A percentile compares a stretch with the other conserved stretches of the same genome.
These are phyloP conservation scores for Nomada hirtipes DNA, from an alignment of 2,888 invertebrate species.

Conservation along the genomic window DNA sequence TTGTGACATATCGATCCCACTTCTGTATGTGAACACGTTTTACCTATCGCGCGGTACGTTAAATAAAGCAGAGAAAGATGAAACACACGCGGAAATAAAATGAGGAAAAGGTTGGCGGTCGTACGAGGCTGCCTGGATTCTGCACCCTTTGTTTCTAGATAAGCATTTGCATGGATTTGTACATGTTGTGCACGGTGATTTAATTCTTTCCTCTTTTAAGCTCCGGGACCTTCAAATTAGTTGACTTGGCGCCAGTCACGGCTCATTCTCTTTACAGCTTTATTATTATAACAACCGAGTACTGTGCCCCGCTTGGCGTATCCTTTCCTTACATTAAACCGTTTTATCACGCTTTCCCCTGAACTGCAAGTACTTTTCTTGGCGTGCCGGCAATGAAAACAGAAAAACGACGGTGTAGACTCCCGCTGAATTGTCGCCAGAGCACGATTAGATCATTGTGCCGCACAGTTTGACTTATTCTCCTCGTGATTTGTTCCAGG, in stretches of 20 bases:
- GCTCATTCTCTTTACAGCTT: slow-evolving; percentile 80
- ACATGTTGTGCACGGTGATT: no score
- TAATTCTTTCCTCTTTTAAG: no score
- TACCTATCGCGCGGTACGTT: slow-evolving; percentile 24
- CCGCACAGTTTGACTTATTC: not conserved
- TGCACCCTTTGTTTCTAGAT: not conserved
- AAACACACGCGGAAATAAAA: slow-evolving; percentile 13
- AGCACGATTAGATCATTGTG: no score
- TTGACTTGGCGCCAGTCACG: slow-evolving; percentile 79
- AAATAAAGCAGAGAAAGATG: slow-evolving; percentile 36
- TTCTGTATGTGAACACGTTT: slow-evolving; percentile 43
- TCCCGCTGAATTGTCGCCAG: no score
- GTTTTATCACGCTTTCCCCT: slow-evolving; percentile 61
- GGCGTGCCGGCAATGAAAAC: no score
- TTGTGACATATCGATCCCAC: slow-evolving; percentile 42
- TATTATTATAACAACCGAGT: slow-evolving; percentile 78
- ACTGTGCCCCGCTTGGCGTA: slow-evolving; percentile 20
- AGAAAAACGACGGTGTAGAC: no score
- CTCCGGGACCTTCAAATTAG: slow-evolving; percentile 50
- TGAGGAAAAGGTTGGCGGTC: not conserved
- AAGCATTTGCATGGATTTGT: not conserved
- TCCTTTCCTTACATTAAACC: slow-evolving; percentile 44
- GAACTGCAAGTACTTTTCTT: slow-evolving; percentile 19
- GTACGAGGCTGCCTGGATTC: not conserved
- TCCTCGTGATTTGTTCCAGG: slow-evolving; percentile 84